These are phyloP conservation scores for Aphyosemion australe DNA, from an alignment of 2,113 vertebrate genomes.

Conservation along the genomic window DNA sequence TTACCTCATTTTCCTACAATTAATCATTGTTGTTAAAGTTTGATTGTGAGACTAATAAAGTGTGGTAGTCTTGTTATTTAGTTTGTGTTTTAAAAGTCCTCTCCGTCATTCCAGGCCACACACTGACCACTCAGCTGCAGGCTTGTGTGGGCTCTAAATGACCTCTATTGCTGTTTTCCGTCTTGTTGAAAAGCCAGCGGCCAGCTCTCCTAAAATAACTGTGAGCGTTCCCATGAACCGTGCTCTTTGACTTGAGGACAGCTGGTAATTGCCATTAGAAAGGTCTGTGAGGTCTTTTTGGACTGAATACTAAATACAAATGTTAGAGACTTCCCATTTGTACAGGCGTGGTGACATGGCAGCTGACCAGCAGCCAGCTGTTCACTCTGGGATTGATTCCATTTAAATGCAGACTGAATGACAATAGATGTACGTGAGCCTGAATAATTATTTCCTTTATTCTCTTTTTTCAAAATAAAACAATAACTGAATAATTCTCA, in stretches of 20 bases:
- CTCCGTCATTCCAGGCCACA: slow-evolving; percentile 51
- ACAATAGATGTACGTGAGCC: slow-evolving; percentile 3
- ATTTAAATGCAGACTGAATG: not conserved
- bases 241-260: slow-evolving; percentile 44
- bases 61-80: slow-evolving; percentile 32
- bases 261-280: slow-evolving; percentile 42
- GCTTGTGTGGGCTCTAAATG: slow-evolving; percentile 52
- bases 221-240: slow-evolving; percentile 24
- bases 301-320: slow-evolving; percentile 32
- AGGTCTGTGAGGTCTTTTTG: slow-evolving; percentile 44
- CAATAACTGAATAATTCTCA: slow-evolving; percentile 1
- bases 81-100: slow-evolving; percentile 38
- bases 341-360: slow-evolving; percentile 38
- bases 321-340: slow-evolving; percentile 30
- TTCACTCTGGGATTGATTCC: slow-evolving; percentile 8
- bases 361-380: slow-evolving; percentile 44
- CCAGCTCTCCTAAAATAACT: slow-evolving; percentile 52
- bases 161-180: slow-evolving; percentile 67
- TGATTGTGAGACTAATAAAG: slow-evolving; percentile 10
- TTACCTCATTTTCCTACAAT: no score
- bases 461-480: slow-evolving; percentile 10
- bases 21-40: not conserved
- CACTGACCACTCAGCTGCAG: slow-evolving; percentile 46
- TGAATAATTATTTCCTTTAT: not conserved
- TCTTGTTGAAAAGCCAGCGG: slow-evolving; percentile 48